These are phyloP conservation scores for Brachionus asplanchnoidis DNA, from an alignment of 1,140 invertebrate genomes.

Conservation along the genomic window DNA sequence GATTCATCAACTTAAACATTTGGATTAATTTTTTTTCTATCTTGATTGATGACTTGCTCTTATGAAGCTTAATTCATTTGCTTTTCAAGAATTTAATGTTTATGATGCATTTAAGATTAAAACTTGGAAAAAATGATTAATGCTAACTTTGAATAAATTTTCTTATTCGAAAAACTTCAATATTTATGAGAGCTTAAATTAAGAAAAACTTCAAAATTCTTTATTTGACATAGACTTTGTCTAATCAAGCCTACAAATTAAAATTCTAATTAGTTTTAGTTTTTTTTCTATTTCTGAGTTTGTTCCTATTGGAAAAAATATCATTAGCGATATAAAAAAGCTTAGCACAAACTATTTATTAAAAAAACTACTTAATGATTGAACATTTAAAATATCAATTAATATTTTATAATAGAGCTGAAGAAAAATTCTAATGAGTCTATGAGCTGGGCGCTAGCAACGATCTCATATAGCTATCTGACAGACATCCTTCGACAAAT, in stretches of 20 bases:
- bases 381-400: not conserved
- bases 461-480: not conserved
- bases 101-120: not conserved
- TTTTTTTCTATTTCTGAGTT: not conserved
- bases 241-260: not conserved
- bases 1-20: not conserved
- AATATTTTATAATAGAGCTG: not conserved
- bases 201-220: not conserved
- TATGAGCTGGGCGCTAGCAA: not conserved
- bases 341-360: not conserved
- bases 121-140: not conserved
- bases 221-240: not conserved
- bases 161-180: not conserved
- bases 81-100: not conserved
- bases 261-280: not conserved
- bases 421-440: not conserved
- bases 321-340: not conserved
- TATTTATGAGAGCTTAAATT: not conserved
- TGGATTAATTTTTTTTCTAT: not conserved
- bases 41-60: not conserved
- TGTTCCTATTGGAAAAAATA: not conserved
- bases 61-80: not conserved
- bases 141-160: not conserved
- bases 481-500: slow-evolving; percentile 40
- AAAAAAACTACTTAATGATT: not conserved